Evolutionary conservation across 1,140 invertebrate genomes (phyloP).

Genomic region (Coptotermes formosanus): DNA sequence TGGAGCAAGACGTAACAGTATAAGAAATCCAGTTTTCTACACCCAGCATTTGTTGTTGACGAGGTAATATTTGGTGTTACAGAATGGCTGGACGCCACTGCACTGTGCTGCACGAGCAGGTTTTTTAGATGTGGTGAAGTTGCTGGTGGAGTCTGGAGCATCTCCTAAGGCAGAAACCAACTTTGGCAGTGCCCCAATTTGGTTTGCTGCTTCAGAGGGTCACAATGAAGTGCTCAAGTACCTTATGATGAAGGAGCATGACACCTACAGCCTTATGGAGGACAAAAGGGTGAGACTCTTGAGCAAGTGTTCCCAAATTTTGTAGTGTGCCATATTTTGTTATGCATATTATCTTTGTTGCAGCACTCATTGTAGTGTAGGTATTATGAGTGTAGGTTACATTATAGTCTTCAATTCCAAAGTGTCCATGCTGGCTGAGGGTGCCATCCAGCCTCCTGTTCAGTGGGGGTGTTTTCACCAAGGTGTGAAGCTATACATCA

Average conservation of each 20-base stretch:
- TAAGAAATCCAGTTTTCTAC: background rate
- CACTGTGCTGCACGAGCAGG: conserved; percentile 96
- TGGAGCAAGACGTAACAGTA: background rate
- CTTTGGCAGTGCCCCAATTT: conserved; percentile 91
- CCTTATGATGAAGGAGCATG: conserved; percentile 95
- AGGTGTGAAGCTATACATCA: too few species aligned
- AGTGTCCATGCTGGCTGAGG: too few species aligned
- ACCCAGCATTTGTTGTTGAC: background rate
- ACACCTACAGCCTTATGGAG: conserved; percentile 95
- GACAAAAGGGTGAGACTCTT: conserved; percentile 71
- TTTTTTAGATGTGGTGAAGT: conserved; percentile 89
- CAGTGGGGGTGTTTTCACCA: too few species aligned
- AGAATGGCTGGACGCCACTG: conserved; percentile 94
- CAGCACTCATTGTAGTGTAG: too few species aligned
- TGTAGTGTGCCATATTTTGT: too few species aligned
- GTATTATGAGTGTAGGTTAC: too few species aligned
- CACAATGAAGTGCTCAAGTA: conserved; percentile 96
- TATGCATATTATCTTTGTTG: too few species aligned
- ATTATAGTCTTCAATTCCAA: too few species aligned
- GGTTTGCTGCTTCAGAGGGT: conserved; percentile 94
- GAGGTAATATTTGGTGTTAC: conserved; percentile 25
- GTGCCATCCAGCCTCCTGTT: too few species aligned
- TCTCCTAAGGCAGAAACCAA: conserved; percentile 91
- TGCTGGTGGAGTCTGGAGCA: conserved; percentile 93
- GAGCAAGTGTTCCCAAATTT: too few species aligned